Base-by-base conservation (phyloP, 2,888 invertebrate species). In the Drosophila setosimentum region DNA sequence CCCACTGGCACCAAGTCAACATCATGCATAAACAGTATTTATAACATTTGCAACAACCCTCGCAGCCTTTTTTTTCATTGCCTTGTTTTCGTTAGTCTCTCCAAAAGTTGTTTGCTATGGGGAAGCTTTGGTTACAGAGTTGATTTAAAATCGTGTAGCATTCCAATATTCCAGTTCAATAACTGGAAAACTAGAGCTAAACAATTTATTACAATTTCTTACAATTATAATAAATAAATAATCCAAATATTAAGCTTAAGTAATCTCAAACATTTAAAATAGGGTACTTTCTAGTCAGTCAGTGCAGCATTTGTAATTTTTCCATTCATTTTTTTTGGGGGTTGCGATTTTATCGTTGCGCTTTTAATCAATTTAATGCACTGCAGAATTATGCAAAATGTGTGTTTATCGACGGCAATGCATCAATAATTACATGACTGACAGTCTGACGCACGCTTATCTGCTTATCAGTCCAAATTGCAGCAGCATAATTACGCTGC, bases 321-420 rank as follows among this genome's bases (percentile, higher is more conserved):
- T 60, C 11, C 13, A 37, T 53, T n/a, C 30, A 37, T 60, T 62
- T 54, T 37, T 40, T 67, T 48, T 21, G 73, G 73, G 91, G 90
- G 91, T 91, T 89, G 85, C 84, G 89, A 91, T 89, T 84, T 81
- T 73, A 90, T 90, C 88, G 60, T 16, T 55, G 49, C 16, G 59
- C 55, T 85, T 85, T 86, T 84, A 91, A 86, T 86, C 90, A 90
- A 86, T 89, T 84, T 87, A 89, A 89, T 91, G 90, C 86, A 82
- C 70, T 61, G 77, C 69, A 33, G 68, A 91, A 85, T 73, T 82
- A 78, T 78, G 68, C 78, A 82, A 78, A 76, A 82, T 53, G 42
- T 51, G 53, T 30, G 59, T 61, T 63, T 73, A 78, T 78, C 82
- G 65, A 61, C 68, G 33, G 51, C 61, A 69, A 67, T 83, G 58